A percentile compares a stretch with the other conserved stretches of the same genome.
These are phyloP conservation scores for Hanleya hanleyi DNA, from an alignment of 2,888 invertebrate genomes.

Conservation along the genomic window DNA sequence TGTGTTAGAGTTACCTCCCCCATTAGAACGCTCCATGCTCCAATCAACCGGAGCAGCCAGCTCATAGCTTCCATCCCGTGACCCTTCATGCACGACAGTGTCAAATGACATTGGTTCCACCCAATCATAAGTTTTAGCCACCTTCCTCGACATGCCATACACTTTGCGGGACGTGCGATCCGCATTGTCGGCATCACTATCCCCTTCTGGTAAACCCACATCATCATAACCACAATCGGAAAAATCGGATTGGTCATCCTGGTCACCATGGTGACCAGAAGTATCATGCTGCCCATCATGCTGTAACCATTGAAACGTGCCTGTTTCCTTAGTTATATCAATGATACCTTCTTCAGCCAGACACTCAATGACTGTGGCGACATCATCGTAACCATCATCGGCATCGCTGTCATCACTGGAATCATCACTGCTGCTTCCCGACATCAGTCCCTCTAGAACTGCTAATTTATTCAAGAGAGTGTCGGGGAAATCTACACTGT, in stretches of 20 bases:
- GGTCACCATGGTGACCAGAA: background rate
- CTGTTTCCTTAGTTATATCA: background rate
- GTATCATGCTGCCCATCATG: background rate
- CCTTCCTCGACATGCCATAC: background rate
- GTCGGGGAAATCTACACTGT: background rate
- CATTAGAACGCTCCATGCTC: background rate
- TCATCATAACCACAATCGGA: background rate
- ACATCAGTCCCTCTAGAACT: background rate
- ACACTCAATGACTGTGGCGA: background rate
- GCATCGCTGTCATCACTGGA: background rate
- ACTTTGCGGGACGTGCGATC: background rate
- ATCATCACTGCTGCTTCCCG: background rate
- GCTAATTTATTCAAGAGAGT: background rate
- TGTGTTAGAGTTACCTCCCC: background rate
- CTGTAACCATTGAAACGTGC: background rate
- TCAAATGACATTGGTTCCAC: background rate
- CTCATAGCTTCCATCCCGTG: background rate
- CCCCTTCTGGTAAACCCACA: too few relatives aligned
- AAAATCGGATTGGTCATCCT: background rate
- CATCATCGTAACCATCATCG: background rate
- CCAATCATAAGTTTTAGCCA: background rate
- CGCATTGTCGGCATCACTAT: too few relatives aligned
- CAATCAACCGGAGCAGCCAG: background rate
- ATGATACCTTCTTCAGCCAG: conserved; percentile 4
- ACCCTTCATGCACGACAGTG: background rate